These are phyloP conservation scores for Ecdyonurus torrentis DNA, from an alignment of 2,888 invertebrate species.

Conservation along the genomic window DNA sequence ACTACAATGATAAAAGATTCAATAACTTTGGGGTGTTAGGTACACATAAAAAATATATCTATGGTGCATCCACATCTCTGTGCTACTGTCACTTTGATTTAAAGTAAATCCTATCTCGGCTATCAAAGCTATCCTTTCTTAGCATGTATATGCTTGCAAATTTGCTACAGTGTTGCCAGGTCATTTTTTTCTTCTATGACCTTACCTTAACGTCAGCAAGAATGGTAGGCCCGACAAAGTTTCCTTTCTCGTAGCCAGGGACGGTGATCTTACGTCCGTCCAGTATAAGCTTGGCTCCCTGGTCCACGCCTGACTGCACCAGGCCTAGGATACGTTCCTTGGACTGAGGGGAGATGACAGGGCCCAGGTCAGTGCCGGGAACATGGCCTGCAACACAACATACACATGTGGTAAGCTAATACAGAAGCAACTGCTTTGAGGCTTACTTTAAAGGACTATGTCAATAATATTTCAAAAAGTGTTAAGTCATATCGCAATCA, in stretches of 20 bases:
- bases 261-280: conserved; percentile 79
- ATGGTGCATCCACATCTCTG: background rate
- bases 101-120: too few relatives aligned
- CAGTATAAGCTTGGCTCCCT: conserved; percentile 74
- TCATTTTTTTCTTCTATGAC: too few relatives aligned
- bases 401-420: too few relatives aligned
- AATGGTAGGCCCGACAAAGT: conserved; percentile 95
- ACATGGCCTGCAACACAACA: conserved; percentile 54
- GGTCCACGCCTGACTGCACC: conserved; percentile 65
- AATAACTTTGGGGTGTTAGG: too few relatives aligned
- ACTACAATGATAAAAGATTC: too few relatives aligned
- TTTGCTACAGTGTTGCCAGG: too few relatives aligned
- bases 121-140: too few relatives aligned
- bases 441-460: background rate
- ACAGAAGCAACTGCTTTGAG: background rate
- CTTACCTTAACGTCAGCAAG: conserved; percentile 60
- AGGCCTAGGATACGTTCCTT: conserved; percentile 68
- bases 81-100: too few relatives aligned
- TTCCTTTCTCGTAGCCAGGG: conserved; percentile 83
- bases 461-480: background rate
- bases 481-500: too few relatives aligned
- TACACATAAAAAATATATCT: too few relatives aligned
- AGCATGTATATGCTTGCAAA: too few relatives aligned
- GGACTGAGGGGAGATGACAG: conserved; percentile 84
- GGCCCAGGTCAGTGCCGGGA: conserved; percentile 69